Evolutionary conservation across 2,888 invertebrate genomes (phyloP).

Genomic region (Carpatolechia fugitivella): DNA sequence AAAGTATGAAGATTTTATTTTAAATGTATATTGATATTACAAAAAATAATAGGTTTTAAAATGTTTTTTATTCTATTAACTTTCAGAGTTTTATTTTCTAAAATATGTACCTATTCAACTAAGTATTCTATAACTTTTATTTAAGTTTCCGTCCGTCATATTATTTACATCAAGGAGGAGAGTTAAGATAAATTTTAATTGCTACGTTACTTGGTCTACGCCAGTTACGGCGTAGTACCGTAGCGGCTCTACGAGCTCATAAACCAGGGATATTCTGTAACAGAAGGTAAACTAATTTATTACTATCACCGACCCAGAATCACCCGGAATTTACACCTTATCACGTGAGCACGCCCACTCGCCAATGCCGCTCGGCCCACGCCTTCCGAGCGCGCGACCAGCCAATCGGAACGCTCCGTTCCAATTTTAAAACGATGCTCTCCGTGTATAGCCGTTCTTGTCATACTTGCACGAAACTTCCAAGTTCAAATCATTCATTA

Average conservation of each 20-base stretch:
- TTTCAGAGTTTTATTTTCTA: no score
- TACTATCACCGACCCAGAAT: slow-evolving; percentile 52
- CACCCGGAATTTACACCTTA: slow-evolving; percentile 51
- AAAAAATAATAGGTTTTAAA: no score
- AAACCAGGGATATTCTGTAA: slow-evolving; percentile 51
- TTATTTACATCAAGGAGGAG: no score
- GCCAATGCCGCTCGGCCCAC: slow-evolving; percentile 56
- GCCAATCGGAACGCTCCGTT: slow-evolving; percentile 67
- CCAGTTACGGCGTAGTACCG: slow-evolving; percentile 56
- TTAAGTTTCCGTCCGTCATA: no score
- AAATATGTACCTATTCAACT: not conserved
- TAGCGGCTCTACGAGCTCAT: slow-evolving; percentile 38
- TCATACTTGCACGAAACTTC: slow-evolving; percentile 41
- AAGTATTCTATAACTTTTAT: no score
- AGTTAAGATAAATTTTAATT: no score
- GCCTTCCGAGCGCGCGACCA: slow-evolving; percentile 57
- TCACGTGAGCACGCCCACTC: slow-evolving; percentile 63
- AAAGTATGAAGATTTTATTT: no score
- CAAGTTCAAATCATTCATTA: slow-evolving; percentile 22
- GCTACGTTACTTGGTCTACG: slow-evolving; percentile 12
- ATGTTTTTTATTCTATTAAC: no score
- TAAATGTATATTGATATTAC: no score
- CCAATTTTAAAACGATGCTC: slow-evolving; percentile 57
- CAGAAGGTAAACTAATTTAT: slow-evolving; percentile 53
- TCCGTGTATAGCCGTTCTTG: slow-evolving; percentile 56